phyloP scores from a whole-genome alignment of 92 coral and sea anemone genomes.

The Ricordea florida region DNA sequence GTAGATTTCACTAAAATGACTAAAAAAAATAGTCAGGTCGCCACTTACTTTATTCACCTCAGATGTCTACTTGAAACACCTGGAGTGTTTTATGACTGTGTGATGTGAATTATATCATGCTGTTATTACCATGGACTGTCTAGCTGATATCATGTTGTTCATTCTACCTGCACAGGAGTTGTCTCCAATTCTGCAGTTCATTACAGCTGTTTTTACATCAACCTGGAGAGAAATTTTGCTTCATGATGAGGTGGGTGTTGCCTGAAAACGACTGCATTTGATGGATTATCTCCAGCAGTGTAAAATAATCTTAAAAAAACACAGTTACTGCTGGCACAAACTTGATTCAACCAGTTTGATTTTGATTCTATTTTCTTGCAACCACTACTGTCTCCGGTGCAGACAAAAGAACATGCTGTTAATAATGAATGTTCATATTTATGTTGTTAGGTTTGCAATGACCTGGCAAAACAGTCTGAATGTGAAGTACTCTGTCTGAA shows the following conservation, averaged over 20 bases:
- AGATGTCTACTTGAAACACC: too few species aligned
- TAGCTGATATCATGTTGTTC: not conserved
- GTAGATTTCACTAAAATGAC: too few species aligned
- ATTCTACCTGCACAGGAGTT: constrained; percentile 42
- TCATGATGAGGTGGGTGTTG: constrained; percentile 57
- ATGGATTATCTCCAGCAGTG: too few species aligned
- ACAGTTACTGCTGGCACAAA: too few species aligned
- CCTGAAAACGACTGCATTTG: too few species aligned
- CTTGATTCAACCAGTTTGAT: too few species aligned
- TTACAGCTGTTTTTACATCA: constrained; percentile 57
- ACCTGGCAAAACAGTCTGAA: constrained; percentile 40
- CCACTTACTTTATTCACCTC: too few species aligned
- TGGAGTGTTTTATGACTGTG: not conserved
- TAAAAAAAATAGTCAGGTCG: too few species aligned
- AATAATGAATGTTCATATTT: not conserved
- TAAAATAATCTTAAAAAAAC: too few species aligned
- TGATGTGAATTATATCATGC: not conserved
- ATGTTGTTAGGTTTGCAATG: constrained; percentile 22
- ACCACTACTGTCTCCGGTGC: not conserved
- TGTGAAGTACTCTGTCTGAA: constrained; percentile 54
- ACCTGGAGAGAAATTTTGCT: constrained; percentile 67
- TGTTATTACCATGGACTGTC: not conserved
- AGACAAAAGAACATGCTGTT: not conserved
- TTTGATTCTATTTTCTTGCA: not conserved
- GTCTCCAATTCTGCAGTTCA: constrained; percentile 66